These are phyloP conservation scores for Oryctolagus cuniculus DNA, from an alignment of 2,113 vertebrate genomes.

Conservation along the genomic window DNA sequence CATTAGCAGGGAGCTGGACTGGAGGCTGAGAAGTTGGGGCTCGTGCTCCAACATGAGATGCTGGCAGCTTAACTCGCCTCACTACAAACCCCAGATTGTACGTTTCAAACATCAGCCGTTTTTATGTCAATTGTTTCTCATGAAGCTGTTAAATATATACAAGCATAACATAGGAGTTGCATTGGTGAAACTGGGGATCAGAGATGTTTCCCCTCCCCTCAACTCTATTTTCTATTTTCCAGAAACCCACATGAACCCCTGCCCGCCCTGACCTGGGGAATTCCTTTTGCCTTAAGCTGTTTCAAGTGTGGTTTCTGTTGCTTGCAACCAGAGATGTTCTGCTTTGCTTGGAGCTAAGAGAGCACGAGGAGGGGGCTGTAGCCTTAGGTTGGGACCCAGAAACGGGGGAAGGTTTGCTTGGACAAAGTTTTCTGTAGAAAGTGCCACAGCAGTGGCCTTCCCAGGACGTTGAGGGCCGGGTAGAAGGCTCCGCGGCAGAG, in stretches of 20 bases:
- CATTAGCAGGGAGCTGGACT: no score
- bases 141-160: not conserved
- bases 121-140: not conserved
- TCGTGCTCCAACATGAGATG: no score
- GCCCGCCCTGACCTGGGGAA: not conserved
- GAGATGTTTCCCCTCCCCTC: not conserved
- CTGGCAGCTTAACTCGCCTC: no score
- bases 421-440: not conserved
- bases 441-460: not conserved
- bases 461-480: not conserved
- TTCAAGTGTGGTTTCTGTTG: slow-evolving; percentile 19
- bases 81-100: not conserved
- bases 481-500: not conserved
- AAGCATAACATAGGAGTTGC: not conserved
- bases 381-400: not conserved
- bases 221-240: not conserved
- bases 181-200: no score
- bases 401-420: not conserved
- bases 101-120: not conserved
- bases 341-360: not conserved
- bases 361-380: not conserved
- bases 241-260: not conserved
- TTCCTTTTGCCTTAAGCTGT: slow-evolving; percentile 4
- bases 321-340: not conserved
- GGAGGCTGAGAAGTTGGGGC: no score